Evolutionary conservation across 2,797 vertebrate genomes (phyloP).

Genomic region (Morus bassanus): DNA sequence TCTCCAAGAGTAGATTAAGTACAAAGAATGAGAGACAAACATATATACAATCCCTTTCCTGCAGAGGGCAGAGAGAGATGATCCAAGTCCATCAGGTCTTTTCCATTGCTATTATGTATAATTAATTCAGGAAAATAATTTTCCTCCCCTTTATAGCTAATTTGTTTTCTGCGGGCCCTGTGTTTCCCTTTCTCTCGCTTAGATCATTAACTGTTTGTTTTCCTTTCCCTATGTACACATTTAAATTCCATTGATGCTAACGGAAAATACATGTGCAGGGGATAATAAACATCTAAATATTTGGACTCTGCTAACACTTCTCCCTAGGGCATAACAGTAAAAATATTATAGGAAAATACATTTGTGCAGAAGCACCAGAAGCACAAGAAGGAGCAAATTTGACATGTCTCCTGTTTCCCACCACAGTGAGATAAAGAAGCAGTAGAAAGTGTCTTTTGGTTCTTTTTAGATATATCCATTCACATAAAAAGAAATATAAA

Average conservation of each 20-base stretch:
- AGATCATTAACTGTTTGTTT: slow-evolving; percentile 29
- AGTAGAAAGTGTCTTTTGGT: background rate
- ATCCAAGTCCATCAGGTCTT: background rate
- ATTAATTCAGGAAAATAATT: slow-evolving; percentile 11
- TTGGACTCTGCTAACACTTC: background rate
- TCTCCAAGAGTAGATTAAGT: background rate
- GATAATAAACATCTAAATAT: slow-evolving; percentile 26
- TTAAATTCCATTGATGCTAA: slow-evolving; percentile 8
- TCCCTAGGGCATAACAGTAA: background rate
- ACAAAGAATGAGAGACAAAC: background rate
- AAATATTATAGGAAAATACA: background rate
- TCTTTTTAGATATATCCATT: background rate
- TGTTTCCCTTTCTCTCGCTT: background rate
- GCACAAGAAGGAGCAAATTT: background rate
- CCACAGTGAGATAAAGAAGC: background rate
- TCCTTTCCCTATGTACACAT: background rate
- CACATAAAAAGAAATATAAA: background rate
- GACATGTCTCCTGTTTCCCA: background rate
- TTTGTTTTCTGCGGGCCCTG: background rate
- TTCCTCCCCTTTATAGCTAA: background rate
- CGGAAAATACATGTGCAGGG: slow-evolving; percentile 8
- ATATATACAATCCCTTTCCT: background rate
- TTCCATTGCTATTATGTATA: background rate
- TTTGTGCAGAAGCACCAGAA: background rate
- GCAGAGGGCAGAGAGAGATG: background rate